Evolutionary conservation across 2,888 invertebrate genomes (phyloP).

Genomic region (Oscheius sp.): DNA sequence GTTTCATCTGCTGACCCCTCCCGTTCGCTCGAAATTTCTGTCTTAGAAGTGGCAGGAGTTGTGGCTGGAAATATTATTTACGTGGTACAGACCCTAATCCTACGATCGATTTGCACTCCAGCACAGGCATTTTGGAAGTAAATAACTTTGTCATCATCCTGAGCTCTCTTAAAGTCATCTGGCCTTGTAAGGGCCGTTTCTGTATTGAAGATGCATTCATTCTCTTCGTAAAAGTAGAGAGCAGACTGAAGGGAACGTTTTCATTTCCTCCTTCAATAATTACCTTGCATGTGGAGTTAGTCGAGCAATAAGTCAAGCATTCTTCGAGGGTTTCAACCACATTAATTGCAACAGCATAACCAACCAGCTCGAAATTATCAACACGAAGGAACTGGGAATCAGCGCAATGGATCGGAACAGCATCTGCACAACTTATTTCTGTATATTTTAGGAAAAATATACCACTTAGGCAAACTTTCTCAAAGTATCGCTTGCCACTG

Average conservation of each 20-base stretch:
- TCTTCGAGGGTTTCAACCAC: constrained; percentile 63
- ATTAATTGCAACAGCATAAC: constrained; percentile 63
- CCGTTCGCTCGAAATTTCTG: neutral
- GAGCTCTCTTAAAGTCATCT: constrained; percentile 46
- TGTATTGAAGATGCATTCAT: constrained; percentile 72
- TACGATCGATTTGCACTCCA: constrained; percentile 26
- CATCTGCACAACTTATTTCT: constrained; percentile 50
- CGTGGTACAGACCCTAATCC: neutral
- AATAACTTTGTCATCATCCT: constrained; percentile 60
- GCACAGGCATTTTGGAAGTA: constrained; percentile 72
- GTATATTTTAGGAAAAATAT: no score
- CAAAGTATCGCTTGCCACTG: constrained; percentile 65
- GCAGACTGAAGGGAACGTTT: constrained; percentile 62
- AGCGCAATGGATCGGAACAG: constrained; percentile 57
- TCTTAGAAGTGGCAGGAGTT: neutral
- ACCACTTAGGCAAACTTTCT: constrained; percentile 71
- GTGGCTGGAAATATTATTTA: neutral
- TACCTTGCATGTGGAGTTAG: constrained; percentile 67
- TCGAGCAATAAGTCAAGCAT: constrained; percentile 67
- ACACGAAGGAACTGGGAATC: constrained; percentile 66
- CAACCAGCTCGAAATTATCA: constrained; percentile 69
- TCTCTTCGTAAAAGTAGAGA: constrained; percentile 73
- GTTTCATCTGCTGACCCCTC: constrained; percentile 10
- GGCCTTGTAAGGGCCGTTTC: constrained; percentile 67
- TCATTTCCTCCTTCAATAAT: neutral